phyloP scores from a whole-genome alignment of 37 sponge, comb jelly and placozoan genomes.

The Oopsacas minuta region DNA sequence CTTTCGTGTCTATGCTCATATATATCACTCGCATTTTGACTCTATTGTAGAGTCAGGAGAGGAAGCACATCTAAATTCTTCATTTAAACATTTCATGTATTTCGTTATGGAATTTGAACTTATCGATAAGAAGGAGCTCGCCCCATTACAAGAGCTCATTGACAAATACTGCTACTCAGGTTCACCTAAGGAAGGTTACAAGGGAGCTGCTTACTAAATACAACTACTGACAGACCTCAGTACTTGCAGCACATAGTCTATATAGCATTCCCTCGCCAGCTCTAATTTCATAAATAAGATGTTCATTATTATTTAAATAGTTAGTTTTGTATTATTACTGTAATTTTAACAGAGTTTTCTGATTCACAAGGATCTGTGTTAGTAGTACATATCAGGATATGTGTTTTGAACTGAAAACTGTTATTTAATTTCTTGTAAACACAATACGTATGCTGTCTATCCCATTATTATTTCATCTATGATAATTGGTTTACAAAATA shows the following conservation, averaged over 20 bases:
- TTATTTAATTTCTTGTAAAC: slow-evolving; percentile 1
- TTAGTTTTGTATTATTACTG: slow-evolving; percentile 15
- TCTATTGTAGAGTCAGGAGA: slow-evolving; percentile 68
- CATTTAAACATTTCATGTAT: slow-evolving; percentile 98
- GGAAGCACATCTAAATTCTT: slow-evolving; percentile 95
- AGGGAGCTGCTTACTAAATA: neutral
- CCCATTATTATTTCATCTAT: no score
- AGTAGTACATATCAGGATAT: slow-evolving; percentile 16
- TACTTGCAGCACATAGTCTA: neutral
- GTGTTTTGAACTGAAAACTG: slow-evolving; percentile 9
- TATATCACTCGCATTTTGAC: slow-evolving; percentile 92
- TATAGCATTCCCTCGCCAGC: neutral
- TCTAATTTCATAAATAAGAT: neutral
- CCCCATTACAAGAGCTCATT: slow-evolving; percentile 90
- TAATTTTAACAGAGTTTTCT: slow-evolving; percentile 18
- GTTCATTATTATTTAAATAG: neutral
- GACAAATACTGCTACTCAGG: slow-evolving; percentile 31
- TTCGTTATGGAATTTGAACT: slow-evolving; percentile 88
- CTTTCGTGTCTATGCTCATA: slow-evolving; percentile 96
- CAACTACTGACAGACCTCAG: neutral
- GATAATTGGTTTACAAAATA: no score
- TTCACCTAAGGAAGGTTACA: neutral
- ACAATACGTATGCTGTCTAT: no score
- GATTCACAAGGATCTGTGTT: neutral
- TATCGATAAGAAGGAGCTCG: slow-evolving; percentile 89